Conservation (phyloP, 1,140 invertebrate species). For the Drosophila nigrodunni region DNA sequence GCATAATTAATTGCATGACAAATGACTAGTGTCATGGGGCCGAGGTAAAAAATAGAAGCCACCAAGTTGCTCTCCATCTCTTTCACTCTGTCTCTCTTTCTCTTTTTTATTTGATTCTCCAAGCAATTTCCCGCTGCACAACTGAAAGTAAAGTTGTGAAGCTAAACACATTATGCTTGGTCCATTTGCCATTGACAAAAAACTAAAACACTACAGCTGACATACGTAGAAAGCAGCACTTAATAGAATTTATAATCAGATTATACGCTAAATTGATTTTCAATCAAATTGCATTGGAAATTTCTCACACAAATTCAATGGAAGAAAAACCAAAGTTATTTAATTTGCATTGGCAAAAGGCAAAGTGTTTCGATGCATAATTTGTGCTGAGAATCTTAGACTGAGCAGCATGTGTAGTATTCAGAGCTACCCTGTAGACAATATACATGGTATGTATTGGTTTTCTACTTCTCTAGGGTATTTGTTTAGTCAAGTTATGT, state of each 20-base stretch:
- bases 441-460: background rate
- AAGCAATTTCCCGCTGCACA: background rate
- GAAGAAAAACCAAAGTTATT: slow-evolving; percentile 35
- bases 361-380: slow-evolving; percentile 17
- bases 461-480: background rate
- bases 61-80: background rate
- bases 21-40: slow-evolving; percentile 63
- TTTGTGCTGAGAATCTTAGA: background rate
- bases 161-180: slow-evolving; percentile 30
- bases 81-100: background rate
- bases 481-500: background rate
- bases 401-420: background rate
- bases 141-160: slow-evolving; percentile 12
- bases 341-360: slow-evolving; percentile 16
- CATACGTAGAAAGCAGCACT: slow-evolving; percentile 13
- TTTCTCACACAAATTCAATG: slow-evolving; percentile 28
- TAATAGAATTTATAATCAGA: slow-evolving; percentile 50
- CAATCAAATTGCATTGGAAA: slow-evolving; percentile 42
- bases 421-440: background rate
- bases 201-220: slow-evolving; percentile 5
- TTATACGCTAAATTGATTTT: slow-evolving; percentile 48
- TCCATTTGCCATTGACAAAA: slow-evolving; percentile 33
- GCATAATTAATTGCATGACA: slow-evolving; percentile 78
- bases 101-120: no score
- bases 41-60: slow-evolving; percentile 3